Conservation (phyloP, 2,113 vertebrate genomes). For the Phalacrocorax brasilianus region DNA sequence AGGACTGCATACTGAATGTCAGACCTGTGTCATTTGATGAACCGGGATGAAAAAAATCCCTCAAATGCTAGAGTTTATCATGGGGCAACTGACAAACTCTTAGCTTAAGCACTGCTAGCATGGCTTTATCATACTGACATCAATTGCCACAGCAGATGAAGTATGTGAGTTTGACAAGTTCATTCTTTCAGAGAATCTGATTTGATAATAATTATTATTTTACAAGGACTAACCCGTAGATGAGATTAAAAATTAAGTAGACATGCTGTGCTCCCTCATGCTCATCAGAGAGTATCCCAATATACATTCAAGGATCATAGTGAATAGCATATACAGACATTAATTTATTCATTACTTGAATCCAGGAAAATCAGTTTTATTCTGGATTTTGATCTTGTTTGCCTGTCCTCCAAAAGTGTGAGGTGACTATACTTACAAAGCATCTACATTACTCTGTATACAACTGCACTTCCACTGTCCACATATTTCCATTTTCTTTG, state of each 20-base stretch:
- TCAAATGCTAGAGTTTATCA: constrained; percentile 51
- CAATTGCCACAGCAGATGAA: constrained; percentile 43
- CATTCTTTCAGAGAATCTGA: constrained; percentile 17
- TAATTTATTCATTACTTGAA: constrained; percentile 13
- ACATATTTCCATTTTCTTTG: background rate
- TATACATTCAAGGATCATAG: background rate
- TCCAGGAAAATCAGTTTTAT: background rate
- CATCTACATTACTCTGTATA: background rate
- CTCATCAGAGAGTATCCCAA: background rate
- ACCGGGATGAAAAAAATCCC: constrained; percentile 1
- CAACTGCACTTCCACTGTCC: background rate
- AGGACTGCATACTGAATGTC: background rate
- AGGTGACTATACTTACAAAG: background rate
- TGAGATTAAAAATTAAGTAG: constrained; percentile 53
- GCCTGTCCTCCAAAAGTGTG: background rate
- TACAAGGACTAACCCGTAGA: background rate
- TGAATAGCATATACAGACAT: background rate
- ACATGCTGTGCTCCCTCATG: background rate
- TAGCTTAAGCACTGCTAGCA: constrained; percentile 40
- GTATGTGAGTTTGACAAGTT: constrained; percentile 22
- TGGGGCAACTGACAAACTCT: constrained; percentile 52
- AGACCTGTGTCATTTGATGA: constrained; percentile 36
- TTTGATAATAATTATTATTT: constrained; percentile 55
- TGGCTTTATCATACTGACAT: constrained; percentile 33
- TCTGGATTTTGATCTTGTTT: background rate